These are phyloP conservation scores for Caenorhabditis virilis DNA, from an alignment of 2,888 invertebrate genomes.

Conservation along the genomic window DNA sequence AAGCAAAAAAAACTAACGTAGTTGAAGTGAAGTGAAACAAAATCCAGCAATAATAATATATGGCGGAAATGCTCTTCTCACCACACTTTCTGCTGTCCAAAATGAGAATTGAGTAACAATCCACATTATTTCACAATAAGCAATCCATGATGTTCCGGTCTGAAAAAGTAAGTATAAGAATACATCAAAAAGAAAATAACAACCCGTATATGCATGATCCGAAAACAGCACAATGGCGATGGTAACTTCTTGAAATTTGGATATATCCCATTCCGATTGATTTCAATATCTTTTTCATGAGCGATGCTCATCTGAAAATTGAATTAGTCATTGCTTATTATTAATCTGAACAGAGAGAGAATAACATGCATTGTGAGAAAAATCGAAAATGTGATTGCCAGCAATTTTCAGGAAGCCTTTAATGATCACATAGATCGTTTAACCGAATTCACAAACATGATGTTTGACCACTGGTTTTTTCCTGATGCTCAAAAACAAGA, in stretches of 20 bases:
- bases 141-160: slow-evolving; percentile 53
- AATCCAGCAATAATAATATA: slow-evolving; percentile 40
- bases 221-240: slow-evolving; percentile 49
- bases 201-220: slow-evolving; percentile 51
- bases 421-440: neutral
- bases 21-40: slow-evolving; percentile 37
- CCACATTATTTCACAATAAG: slow-evolving; percentile 56
- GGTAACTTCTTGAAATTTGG: slow-evolving; percentile 43
- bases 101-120: slow-evolving; percentile 51
- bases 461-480: neutral
- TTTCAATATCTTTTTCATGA: slow-evolving; percentile 34
- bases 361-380: neutral
- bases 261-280: slow-evolving; percentile 36
- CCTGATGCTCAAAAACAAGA: too few relatives aligned
- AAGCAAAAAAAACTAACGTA: too few relatives aligned
- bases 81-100: slow-evolving; percentile 47
- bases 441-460: neutral
- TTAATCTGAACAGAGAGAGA: too few relatives aligned
- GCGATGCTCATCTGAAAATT: slow-evolving; percentile 34
- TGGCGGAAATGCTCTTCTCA: slow-evolving; percentile 33
- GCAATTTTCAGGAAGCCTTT: neutral
- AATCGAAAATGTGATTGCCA: neutral
- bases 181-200: neutral
- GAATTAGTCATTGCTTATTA: too few relatives aligned
- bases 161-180: slow-evolving; percentile 11